A percentile compares a stretch with the other conserved stretches of the same genome.
These are phyloP conservation scores for Cheilosia variabilis DNA, from an alignment of 2,888 invertebrate species.

Conservation along the genomic window DNA sequence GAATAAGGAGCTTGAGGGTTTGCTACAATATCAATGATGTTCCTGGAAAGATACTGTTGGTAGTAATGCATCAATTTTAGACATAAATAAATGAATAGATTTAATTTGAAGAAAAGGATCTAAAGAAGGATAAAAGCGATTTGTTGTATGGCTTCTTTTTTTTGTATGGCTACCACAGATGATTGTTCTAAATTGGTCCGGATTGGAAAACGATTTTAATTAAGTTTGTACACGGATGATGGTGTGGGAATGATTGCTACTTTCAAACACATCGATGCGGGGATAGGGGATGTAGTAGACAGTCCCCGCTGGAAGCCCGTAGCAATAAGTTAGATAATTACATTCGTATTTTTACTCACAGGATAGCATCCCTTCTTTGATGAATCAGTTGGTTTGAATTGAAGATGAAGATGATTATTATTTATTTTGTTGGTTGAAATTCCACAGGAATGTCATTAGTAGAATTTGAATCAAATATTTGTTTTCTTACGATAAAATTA, in stretches of 20 bases:
- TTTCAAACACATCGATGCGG: conserved; percentile 47
- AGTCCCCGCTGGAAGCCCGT: conserved; percentile 52
- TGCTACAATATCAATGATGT: neutral
- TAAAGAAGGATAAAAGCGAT: conserved; percentile 14
- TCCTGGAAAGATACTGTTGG: conserved; percentile 10
- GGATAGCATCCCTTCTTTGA: conserved; percentile 89
- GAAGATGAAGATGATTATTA: conserved; percentile 26
- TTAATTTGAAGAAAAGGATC: conserved; percentile 4
- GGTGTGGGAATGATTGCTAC: conserved; percentile 50
- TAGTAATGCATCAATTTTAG: conserved; percentile 19
- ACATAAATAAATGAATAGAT: conserved; percentile 23
- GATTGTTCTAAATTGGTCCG: conserved; percentile 63
- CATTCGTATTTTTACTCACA: conserved; percentile 85
- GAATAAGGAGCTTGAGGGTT: conserved; percentile 29
- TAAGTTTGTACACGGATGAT: conserved; percentile 57
- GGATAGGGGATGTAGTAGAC: conserved; percentile 27
- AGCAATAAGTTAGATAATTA: conserved; percentile 60
- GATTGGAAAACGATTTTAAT: conserved; percentile 66
- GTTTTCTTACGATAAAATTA: conserved; percentile 35
- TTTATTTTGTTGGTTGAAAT: conserved; percentile 14
- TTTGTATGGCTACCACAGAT: conserved; percentile 78
- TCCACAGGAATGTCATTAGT: conserved; percentile 38
- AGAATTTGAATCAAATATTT: conserved; percentile 23
- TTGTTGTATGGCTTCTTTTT: conserved; percentile 7
- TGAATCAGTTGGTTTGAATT: conserved; percentile 44